Percentiles rank a stretch among this genome's conserved stretches.
Conservation (phyloP, 2,797 vertebrate genomes). For the Odontamblyopus rebecca region DNA sequence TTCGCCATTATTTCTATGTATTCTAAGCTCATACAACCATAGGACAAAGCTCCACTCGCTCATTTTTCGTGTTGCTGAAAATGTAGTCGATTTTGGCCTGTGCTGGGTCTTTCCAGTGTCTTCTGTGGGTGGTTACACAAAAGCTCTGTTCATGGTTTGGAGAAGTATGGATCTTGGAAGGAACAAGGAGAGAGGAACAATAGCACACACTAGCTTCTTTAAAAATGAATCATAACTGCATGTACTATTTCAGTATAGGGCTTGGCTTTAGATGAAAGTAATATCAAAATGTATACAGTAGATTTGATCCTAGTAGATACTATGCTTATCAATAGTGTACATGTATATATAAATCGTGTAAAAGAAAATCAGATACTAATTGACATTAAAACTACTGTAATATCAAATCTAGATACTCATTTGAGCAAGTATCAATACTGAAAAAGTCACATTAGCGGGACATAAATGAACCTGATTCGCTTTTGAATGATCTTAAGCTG, state of each 20-base stretch:
- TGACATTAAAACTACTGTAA: no score
- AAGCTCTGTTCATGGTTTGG: conserved; percentile 1
- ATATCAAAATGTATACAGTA: no score
- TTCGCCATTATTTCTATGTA: neutral
- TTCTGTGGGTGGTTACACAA: conserved; percentile 10
- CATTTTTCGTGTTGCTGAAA: neutral
- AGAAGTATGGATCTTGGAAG: neutral
- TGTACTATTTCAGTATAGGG: neutral
- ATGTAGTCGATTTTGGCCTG: neutral
- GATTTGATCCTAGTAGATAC: no score
- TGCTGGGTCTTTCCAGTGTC: neutral
- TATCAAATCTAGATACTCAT: no score
- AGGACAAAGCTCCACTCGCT: neutral
- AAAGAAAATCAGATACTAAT: no score
- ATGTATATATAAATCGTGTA: no score
- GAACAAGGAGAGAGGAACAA: neutral
- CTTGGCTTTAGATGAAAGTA: neutral
- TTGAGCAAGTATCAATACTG: no score
- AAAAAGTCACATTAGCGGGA: no score
- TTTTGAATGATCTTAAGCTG: no score
- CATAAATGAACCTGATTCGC: no score
- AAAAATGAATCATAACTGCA: conserved; percentile 1
- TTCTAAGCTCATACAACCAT: neutral
- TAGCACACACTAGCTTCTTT: neutral
- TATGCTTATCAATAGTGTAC: no score